Base-by-base conservation (phyloP, 2,888 invertebrate species). In the Alcis repandata region DNA sequence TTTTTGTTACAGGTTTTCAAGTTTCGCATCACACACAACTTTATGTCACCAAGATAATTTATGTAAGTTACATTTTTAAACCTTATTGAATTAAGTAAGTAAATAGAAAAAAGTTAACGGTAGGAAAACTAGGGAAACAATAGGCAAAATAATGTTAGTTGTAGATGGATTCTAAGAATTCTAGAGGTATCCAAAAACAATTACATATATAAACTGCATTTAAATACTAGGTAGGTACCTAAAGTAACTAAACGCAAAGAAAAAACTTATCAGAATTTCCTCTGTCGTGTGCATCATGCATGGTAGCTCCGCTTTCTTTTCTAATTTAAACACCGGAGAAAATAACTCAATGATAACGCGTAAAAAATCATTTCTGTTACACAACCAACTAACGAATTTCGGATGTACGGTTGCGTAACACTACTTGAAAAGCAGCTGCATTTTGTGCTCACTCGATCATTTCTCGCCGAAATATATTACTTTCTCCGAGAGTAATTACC, bases 11-110 rank as follows among this genome's bases (percentile, higher is more conserved):
- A 93, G 92, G 83, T 88, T 88, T 87, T 86, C 85, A 79, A 73
- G 71, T 79, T 78, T 72, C 71, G 72, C 73, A 75, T 22, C 57
- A 82, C 78, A 79, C 78, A 79, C 78, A 76, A 85, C 87, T 92
- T 85, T 92, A 93, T 93, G 93, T 80, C 89, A 89, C 92, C 87
- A 71, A 88, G 80, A 90, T 85, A 85, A 80, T 71, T 78, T 79
- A 68, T 79, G 90, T 89, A 83, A 88, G 90, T 87, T 33, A 83
- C 53, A 41, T 56, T 33, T 13, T 10, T 57, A 7, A 11, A 36
- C 10, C 1, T 15, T 41, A 41, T 13, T 15, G 15, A 2, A 13
- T 8, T 15, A n/a, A 41, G 41, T 41, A 15, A 6, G 15, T 41
- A 15, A 41, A 15, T 41, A 41, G 15, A 15, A 4, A 15, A 40